A percentile compares a stretch with the other conserved stretches of the same genome.
Conservation (phyloP, 1,140 invertebrate genomes). For the Aphelinus certus region DNA sequence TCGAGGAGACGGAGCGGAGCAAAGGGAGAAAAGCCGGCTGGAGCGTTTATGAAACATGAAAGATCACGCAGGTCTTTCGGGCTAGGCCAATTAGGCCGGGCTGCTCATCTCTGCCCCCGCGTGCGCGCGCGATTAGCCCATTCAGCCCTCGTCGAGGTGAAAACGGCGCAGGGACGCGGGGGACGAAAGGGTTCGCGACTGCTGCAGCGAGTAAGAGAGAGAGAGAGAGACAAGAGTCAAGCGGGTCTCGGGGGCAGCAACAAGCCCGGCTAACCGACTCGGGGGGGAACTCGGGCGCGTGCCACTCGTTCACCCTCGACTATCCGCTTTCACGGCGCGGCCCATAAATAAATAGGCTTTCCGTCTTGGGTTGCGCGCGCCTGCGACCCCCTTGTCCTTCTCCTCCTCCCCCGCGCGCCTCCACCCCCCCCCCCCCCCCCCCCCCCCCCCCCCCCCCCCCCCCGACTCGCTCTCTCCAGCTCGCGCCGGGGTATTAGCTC, state of each 20-base stretch:
- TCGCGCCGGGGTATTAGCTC: too few species aligned
- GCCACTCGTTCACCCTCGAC: conserved; percentile 51
- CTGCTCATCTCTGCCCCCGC: background rate
- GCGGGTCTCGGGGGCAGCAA: conserved; percentile 30
- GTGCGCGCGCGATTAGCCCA: conserved; percentile 5
- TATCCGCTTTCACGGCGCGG: conserved; percentile 47
- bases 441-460: too few species aligned
- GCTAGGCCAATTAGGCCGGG: too few species aligned
- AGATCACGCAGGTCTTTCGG: too few species aligned
- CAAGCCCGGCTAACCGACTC: conserved; percentile 10
- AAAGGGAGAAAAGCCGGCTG: too few species aligned
- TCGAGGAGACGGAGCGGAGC: background rate
- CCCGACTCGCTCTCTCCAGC: too few species aligned
- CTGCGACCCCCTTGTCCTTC: background rate
- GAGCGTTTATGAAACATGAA: too few species aligned
- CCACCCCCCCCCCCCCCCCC: background rate
- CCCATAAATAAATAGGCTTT: conserved; percentile 64
- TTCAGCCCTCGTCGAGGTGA: conserved; percentile 10
- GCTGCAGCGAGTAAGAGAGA: conserved; percentile 1
- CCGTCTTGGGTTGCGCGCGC: conserved; percentile 52
- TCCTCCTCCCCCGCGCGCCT: conserved; percentile 7
- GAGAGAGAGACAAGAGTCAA: conserved; percentile 41
- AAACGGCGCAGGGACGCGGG: conserved; percentile 24
- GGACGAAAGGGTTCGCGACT: conserved; percentile 30
- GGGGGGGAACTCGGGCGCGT: conserved; percentile 51